Evolutionary conservation across 2,113 vertebrate genomes (phyloP).

Genomic region (Zosterops japonicus): DNA sequence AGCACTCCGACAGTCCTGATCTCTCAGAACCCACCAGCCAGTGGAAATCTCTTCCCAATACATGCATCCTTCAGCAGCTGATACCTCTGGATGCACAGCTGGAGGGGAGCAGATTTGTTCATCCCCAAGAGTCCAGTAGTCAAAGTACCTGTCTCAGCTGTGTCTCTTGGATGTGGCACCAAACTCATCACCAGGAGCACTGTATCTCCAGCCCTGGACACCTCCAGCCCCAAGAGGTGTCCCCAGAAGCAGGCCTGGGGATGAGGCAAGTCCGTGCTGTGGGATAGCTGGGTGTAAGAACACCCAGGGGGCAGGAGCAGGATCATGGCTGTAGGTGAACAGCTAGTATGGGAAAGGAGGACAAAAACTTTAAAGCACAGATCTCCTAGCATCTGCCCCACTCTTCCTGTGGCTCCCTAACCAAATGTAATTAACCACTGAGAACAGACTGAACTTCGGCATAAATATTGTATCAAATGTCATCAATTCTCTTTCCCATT

Average conservation of each 20-base stretch:
- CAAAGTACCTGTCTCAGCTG: background rate
- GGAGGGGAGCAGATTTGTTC: background rate
- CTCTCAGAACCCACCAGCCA: background rate
- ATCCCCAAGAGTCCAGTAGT: background rate
- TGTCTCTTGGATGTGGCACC: background rate
- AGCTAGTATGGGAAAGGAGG: background rate
- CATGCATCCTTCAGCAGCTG: background rate
- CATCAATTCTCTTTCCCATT: background rate
- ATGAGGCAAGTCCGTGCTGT: background rate
- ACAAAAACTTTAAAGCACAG: background rate
- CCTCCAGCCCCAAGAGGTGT: background rate
- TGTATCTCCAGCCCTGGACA: background rate
- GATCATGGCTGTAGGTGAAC: background rate
- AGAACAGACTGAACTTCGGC: background rate
- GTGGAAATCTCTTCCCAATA: background rate
- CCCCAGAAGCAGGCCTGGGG: background rate
- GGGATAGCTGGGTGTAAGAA: accelerated
- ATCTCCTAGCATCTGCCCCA: background rate
- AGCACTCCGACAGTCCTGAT: background rate
- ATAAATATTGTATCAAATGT: background rate
- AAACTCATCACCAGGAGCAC: accelerated
- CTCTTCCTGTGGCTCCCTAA: background rate
- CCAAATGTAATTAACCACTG: background rate
- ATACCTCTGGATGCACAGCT: background rate
- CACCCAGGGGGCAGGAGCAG: accelerated